A percentile compares a stretch with the other conserved stretches of the same genome.
Conservation (phyloP, 1,140 invertebrate species). For the Pseudomyrmex pallidus region DNA sequence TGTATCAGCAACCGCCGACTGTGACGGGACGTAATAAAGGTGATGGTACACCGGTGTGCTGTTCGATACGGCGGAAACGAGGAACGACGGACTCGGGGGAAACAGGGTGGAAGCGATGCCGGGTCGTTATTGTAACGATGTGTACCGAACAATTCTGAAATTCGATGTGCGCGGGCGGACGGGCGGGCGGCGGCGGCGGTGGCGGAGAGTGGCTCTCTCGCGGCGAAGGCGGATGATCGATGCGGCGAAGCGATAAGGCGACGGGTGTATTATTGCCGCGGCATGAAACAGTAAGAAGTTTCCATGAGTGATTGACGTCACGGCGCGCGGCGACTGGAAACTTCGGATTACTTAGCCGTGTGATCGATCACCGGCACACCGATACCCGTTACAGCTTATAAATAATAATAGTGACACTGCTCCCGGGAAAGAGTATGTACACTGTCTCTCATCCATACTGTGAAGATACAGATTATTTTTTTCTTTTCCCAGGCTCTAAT, state of each 20-base stretch:
- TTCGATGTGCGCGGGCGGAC: slow-evolving; percentile 35
- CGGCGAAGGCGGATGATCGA: slow-evolving; percentile 47
- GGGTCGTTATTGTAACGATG: slow-evolving; percentile 55
- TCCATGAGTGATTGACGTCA: slow-evolving; percentile 50
- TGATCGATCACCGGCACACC: slow-evolving; percentile 37
- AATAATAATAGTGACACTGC: slow-evolving; percentile 43
- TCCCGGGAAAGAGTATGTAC: not conserved
- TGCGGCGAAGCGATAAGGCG: slow-evolving; percentile 49
- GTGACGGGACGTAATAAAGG: slow-evolving; percentile 42
- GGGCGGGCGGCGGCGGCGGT: too few relatives aligned
- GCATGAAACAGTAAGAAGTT: slow-evolving; percentile 47
- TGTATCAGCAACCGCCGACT: not conserved
- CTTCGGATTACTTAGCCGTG: slow-evolving; percentile 42
- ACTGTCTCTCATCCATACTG: not conserved
- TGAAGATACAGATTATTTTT: not conserved
- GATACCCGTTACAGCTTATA: slow-evolving; percentile 29
- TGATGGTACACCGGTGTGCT: slow-evolving; percentile 50
- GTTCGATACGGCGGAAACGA: slow-evolving; percentile 41
- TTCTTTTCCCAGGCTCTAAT: not conserved
- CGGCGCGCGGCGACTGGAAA: slow-evolving; percentile 40
- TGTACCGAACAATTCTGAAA: slow-evolving; percentile 57
- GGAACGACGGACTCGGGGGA: slow-evolving; percentile 34
- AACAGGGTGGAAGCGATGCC: slow-evolving; percentile 53
- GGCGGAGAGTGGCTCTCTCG: not conserved
- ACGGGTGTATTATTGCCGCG: slow-evolving; percentile 49